phyloP scores from a whole-genome alignment of 53 echinoderm and acorn worm species.

The Antedon mediterranea region DNA sequence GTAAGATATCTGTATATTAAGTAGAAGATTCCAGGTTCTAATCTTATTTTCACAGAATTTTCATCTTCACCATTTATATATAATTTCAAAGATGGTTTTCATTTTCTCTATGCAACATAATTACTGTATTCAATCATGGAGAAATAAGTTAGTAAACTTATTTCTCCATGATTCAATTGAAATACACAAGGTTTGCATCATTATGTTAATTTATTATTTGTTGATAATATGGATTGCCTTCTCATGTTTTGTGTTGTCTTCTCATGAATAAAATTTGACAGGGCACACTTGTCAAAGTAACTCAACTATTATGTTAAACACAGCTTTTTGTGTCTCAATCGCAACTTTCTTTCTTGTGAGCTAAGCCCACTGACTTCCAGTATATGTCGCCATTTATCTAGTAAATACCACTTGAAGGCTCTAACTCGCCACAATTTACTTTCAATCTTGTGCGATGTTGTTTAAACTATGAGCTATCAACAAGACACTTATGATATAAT shows the following conservation, averaged over 20 bases:
- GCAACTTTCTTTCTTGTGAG: constrained; percentile 1
- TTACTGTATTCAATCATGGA: too few relatives aligned
- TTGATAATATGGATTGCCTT: background rate
- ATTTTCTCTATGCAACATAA: too few relatives aligned
- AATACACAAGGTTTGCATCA: too few relatives aligned
- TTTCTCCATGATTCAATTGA: too few relatives aligned
- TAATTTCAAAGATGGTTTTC: too few relatives aligned
- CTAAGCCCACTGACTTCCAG: background rate
- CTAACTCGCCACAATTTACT: background rate
- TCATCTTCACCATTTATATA: too few relatives aligned
- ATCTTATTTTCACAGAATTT: too few relatives aligned
- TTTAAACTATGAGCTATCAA: background rate
- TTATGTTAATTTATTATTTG: background rate
- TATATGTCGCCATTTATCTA: background rate
- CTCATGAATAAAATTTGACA: background rate
- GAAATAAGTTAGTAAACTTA: too few relatives aligned
- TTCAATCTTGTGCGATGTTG: background rate
- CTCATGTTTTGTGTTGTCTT: background rate
- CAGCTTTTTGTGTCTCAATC: background rate
- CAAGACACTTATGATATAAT: background rate
- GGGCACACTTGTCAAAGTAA: background rate
- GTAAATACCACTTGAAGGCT: background rate
- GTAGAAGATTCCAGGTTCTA: too few relatives aligned
- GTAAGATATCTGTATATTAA: too few relatives aligned
- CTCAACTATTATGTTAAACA: constrained; percentile 1